Evolutionary conservation across 1,140 invertebrate genomes (phyloP).

Genomic region (Chrysoperla carnea): DNA sequence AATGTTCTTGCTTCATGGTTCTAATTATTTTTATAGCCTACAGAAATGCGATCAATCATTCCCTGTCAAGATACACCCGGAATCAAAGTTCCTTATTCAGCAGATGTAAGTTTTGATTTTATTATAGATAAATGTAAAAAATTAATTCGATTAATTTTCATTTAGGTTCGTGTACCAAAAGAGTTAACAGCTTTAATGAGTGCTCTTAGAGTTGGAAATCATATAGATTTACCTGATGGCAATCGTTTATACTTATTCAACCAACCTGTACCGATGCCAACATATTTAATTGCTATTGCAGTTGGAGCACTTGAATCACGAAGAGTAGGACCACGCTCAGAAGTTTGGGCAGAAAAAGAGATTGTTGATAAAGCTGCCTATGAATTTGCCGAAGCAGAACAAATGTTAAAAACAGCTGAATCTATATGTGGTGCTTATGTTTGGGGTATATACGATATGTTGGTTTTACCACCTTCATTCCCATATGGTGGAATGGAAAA

Average conservation of each 20-base stretch:
- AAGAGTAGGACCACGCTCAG: constrained; percentile 54
- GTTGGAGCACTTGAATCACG: constrained; percentile 65
- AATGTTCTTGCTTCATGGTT: neutral
- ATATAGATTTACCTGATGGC: constrained; percentile 18
- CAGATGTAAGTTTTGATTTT: constrained; percentile 37
- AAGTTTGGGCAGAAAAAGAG: constrained; percentile 80
- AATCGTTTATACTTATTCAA: constrained; percentile 38
- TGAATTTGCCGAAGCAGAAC: constrained; percentile 79
- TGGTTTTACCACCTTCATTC: constrained; percentile 86
- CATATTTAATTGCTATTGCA: constrained; percentile 72
- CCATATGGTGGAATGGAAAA: constrained; percentile 97
- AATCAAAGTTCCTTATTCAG: constrained; percentile 77
- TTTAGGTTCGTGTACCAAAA: constrained; percentile 49
- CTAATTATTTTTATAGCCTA: constrained; percentile 41
- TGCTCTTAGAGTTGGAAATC: constrained; percentile 41
- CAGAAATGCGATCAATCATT: constrained; percentile 71
- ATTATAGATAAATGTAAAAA: neutral
- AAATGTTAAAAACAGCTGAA: constrained; percentile 69
- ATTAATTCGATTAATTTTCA: constrained; percentile 8
- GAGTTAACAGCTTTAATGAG: constrained; percentile 80
- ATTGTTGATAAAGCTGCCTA: constrained; percentile 66
- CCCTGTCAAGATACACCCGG: constrained; percentile 90
- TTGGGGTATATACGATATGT: constrained; percentile 75
- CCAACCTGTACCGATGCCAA: constrained; percentile 59
- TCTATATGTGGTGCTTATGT: constrained; percentile 63